These are phyloP conservation scores for Heliconius hermathena DNA, from an alignment of 1,140 invertebrate species.

Conservation along the genomic window DNA sequence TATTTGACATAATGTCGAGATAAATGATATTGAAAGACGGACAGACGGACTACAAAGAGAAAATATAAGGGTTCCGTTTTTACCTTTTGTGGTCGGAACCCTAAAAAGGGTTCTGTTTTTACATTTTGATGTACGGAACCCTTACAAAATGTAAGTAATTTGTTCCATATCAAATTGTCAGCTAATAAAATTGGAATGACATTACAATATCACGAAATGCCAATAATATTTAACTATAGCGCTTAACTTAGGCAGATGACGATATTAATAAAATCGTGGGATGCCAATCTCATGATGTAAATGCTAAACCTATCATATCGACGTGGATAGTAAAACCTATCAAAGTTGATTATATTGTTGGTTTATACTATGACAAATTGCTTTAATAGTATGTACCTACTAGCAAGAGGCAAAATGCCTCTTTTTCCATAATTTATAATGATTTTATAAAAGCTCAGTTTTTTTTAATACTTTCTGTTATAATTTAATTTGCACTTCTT, in stretches of 20 bases:
- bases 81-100: too few species aligned
- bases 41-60: too few species aligned
- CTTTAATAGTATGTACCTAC: not conserved
- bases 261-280: slow-evolving; percentile 32
- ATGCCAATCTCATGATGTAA: slow-evolving; percentile 31
- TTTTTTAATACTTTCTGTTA: not conserved
- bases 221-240: slow-evolving; percentile 31
- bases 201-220: slow-evolving; percentile 26
- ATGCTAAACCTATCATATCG: slow-evolving; percentile 17
- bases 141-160: not conserved
- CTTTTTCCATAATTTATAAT: not conserved
- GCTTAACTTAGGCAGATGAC: slow-evolving; percentile 18
- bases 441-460: not conserved
- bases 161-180: slow-evolving; percentile 26
- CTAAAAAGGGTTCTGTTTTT: too few species aligned
- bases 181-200: slow-evolving; percentile 31
- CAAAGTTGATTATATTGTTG: slow-evolving; percentile 10
- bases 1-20: too few species aligned
- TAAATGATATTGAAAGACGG: too few species aligned
- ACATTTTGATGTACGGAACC: too few species aligned
- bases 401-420: not conserved
- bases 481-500: not conserved
- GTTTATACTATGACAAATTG: slow-evolving; percentile 5
- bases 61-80: too few species aligned
- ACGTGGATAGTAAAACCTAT: slow-evolving; percentile 12